These are phyloP conservation scores for Leucosticte australis DNA, from an alignment of 2,113 vertebrate genomes.

Conservation along the genomic window DNA sequence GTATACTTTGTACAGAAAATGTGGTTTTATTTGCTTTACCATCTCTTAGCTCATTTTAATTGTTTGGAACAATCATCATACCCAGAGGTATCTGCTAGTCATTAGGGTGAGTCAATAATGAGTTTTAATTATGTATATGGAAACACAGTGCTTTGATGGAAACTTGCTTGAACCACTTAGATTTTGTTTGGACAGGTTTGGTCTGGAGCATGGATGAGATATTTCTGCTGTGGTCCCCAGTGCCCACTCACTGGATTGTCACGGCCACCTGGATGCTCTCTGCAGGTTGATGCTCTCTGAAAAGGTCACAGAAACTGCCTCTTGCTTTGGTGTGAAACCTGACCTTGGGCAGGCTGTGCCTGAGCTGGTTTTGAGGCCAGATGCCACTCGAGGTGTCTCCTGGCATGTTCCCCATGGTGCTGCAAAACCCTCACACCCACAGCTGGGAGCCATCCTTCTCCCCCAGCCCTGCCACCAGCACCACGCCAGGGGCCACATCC, in stretches of 20 bases:
- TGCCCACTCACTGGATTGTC: not conserved
- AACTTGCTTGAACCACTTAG: not conserved
- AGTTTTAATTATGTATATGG: not conserved
- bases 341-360: not conserved
- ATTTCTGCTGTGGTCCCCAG: not conserved
- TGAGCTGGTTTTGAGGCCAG: not conserved
- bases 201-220: not conserved
- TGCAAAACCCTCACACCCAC: not conserved
- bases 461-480: not conserved
- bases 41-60: not conserved
- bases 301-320: not conserved
- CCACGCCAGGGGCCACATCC: not conserved
- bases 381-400: not conserved
- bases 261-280: not conserved
- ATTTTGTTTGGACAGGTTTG: not conserved
- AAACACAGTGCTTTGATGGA: not conserved
- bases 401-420: not conserved
- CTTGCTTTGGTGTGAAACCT: not conserved
- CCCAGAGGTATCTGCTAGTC: not conserved
- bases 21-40: not conserved
- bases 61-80: not conserved
- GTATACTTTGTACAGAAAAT: not conserved
- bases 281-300: not conserved
- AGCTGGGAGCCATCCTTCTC: fast-evolving
- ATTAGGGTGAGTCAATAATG: not conserved